Evolutionary conservation across 2,888 invertebrate genomes (phyloP).

Genomic region (Argynnis bischoffii): DNA sequence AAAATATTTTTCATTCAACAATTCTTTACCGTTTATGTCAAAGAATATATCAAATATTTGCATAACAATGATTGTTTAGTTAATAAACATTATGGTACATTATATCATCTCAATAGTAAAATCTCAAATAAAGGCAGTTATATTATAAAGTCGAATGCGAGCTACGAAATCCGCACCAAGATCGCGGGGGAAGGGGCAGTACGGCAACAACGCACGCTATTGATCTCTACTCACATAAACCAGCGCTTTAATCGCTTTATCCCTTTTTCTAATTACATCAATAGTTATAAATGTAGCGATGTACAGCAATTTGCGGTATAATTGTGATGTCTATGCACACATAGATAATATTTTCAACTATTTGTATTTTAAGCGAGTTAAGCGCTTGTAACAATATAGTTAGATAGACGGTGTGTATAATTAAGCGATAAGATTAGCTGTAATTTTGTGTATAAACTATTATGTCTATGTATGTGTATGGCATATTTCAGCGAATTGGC

Average conservation of each 20-base stretch:
- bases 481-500: slow-evolving; percentile 44
- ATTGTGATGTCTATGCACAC: background rate
- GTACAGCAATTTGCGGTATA: background rate
- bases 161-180: slow-evolving; percentile 62
- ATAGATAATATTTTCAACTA: background rate
- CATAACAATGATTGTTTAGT: no score
- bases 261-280: slow-evolving; percentile 32
- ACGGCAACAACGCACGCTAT: slow-evolving; percentile 69
- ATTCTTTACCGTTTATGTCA: no score
- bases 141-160: slow-evolving; percentile 33
- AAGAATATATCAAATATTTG: no score
- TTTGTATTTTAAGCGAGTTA: slow-evolving; percentile 37
- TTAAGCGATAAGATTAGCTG: slow-evolving; percentile 21
- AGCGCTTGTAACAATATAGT: slow-evolving; percentile 23
- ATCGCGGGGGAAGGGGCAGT: slow-evolving; percentile 50
- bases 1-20: no score
- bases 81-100: no score
- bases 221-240: slow-evolving; percentile 50
- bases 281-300: slow-evolving; percentile 16
- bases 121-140: slow-evolving; percentile 49
- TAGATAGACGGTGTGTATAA: slow-evolving; percentile 27
- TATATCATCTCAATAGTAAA: no score
- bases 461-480: slow-evolving; percentile 36
- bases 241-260: slow-evolving; percentile 53
- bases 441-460: slow-evolving; percentile 2